Evolutionary conservation across 2,113 vertebrate species (phyloP).

Genomic region (Gulo gulo): DNA sequence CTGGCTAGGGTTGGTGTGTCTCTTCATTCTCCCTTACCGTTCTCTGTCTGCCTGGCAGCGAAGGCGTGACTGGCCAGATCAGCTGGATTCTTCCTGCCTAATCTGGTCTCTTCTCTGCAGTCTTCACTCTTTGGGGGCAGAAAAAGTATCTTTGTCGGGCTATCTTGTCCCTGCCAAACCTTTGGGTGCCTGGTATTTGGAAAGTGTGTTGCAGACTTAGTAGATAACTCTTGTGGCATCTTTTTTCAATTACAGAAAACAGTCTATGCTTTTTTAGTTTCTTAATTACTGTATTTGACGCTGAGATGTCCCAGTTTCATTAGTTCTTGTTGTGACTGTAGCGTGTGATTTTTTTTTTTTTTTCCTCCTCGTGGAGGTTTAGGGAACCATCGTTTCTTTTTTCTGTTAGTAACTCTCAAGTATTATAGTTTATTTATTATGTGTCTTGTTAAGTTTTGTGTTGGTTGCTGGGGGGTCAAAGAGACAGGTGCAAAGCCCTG

Average conservation of each 20-base stretch:
- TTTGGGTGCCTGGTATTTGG: not conserved
- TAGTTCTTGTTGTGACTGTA: not conserved
- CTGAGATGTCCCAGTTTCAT: not conserved
- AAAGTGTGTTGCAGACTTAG: slow-evolving; percentile 26
- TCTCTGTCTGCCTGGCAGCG: not conserved
- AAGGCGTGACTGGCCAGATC: not conserved
- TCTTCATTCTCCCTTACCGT: not conserved
- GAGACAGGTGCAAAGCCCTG: not conserved
- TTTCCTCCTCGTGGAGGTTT: not conserved
- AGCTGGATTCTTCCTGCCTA: not conserved
- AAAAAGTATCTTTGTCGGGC: slow-evolving; percentile 36
- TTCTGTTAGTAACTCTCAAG: not conserved
- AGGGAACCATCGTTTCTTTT: not conserved
- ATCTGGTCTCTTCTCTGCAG: not conserved
- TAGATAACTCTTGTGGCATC: not conserved
- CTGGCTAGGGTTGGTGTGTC: not conserved
- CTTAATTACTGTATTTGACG: not conserved
- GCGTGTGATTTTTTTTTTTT: not conserved
- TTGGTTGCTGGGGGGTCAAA: not conserved
- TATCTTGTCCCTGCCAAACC: not conserved
- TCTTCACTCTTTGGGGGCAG: not conserved
- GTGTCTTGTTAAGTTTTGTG: accelerated
- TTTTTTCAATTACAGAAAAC: not conserved
- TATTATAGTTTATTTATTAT: accelerated
- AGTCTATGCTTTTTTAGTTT: not conserved